Conservation (phyloP, 2,113 vertebrate genomes). For the Oreochromis niloticus region DNA sequence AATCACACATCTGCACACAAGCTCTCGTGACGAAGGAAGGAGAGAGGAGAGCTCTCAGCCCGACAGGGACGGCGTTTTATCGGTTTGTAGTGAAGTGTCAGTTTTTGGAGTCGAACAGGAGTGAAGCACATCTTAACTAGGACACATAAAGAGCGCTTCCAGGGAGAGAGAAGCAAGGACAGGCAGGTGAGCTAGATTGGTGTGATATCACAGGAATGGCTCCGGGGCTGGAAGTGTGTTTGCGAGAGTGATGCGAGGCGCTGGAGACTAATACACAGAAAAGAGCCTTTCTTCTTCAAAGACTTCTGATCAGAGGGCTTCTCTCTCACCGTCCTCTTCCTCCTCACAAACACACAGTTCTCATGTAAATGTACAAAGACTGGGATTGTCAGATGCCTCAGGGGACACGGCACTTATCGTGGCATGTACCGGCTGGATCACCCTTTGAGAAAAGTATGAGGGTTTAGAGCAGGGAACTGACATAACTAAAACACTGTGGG, state of each 20-base stretch:
- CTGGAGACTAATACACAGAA: slow-evolving; percentile 17
- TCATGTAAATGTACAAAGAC: neutral
- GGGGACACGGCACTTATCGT: neutral
- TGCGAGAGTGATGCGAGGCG: slow-evolving; percentile 13
- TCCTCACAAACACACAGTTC: neutral
- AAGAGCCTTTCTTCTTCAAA: slow-evolving; percentile 49
- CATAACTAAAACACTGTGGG: neutral
- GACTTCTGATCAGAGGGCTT: slow-evolving; percentile 6
- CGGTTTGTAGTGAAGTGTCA: neutral
- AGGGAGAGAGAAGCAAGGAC: slow-evolving; percentile 17
- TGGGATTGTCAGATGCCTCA: neutral
- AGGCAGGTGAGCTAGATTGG: slow-evolving; percentile 40
- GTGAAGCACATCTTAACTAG: slow-evolving; percentile 14
- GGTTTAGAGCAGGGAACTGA: neutral
- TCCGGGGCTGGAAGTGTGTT: slow-evolving; percentile 34
- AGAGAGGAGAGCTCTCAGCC: neutral
- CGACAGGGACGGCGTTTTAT: slow-evolving; percentile 5
- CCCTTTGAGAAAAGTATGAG: neutral
- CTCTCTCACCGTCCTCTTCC: neutral
- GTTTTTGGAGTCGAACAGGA: slow-evolving; percentile 23
- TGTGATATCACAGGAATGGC: slow-evolving; percentile 48
- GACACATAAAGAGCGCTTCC: slow-evolving; percentile 22
- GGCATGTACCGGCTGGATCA: neutral
- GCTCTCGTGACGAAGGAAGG: neutral
- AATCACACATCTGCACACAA: slow-evolving; percentile 5